Conservation (phyloP, 2,113 vertebrate genomes). For the Excalfactoria chinensis region DNA sequence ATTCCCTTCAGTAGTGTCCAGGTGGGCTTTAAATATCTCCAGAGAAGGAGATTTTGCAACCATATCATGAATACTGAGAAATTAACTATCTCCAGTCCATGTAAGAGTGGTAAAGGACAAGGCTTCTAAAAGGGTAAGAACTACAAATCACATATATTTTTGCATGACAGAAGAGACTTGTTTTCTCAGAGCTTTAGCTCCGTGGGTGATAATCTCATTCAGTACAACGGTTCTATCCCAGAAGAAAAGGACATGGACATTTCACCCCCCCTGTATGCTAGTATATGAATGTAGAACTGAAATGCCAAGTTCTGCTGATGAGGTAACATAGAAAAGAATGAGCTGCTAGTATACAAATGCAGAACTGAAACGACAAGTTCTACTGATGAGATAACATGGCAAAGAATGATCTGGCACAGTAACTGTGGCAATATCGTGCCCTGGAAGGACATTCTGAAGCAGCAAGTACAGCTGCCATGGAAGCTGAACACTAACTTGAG, state of each 20-base stretch:
- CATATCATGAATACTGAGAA: not conserved
- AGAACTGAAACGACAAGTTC: not conserved
- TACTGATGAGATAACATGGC: accelerated
- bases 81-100: not conserved
- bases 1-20: too few relatives aligned
- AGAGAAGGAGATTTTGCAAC: too few relatives aligned
- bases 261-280: not conserved
- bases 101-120: not conserved
- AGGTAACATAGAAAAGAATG: accelerated
- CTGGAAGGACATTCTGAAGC: accelerated
- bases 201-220: not conserved
- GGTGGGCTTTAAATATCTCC: too few relatives aligned
- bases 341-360: not conserved
- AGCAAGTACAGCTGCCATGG: not conserved
- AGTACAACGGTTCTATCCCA: not conserved
- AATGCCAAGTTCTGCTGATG: not conserved
- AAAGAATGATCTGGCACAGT: accelerated
- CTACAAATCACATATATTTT: not conserved
- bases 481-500: not conserved
- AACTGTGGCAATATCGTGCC: accelerated
- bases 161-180: not conserved
- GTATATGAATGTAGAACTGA: not conserved
- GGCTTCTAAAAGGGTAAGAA: not conserved
- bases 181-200: not conserved
- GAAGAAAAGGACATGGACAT: not conserved